Evolutionary conservation across 1,140 invertebrate species (phyloP).

Genomic region (Arion vulgaris): DNA sequence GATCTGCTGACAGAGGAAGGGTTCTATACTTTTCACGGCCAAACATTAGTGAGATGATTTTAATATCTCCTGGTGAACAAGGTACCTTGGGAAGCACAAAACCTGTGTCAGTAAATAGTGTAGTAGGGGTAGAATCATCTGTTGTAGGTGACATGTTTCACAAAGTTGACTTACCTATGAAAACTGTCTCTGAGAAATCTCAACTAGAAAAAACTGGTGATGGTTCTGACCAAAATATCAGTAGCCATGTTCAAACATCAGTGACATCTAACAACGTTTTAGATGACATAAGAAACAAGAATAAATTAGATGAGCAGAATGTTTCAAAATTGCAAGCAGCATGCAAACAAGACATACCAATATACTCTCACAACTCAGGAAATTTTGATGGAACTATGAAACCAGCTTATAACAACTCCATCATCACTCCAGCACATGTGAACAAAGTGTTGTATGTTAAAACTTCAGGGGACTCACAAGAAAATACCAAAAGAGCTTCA

Average conservation of each 20-base stretch:
- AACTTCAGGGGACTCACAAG: background rate
- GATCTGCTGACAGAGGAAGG: background rate
- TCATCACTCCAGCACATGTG: background rate
- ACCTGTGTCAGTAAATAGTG: background rate
- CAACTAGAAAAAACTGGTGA: background rate
- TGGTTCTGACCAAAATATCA: background rate
- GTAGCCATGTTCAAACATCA: background rate
- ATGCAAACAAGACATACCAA: background rate
- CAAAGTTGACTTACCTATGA: background rate
- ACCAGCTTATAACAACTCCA: background rate
- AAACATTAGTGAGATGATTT: background rate
- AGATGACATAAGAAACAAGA: background rate
- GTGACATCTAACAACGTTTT: background rate
- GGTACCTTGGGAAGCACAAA: background rate
- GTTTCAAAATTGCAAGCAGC: background rate
- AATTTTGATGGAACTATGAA: background rate
- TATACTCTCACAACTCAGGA: background rate
- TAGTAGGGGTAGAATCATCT: background rate
- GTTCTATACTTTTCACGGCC: background rate
- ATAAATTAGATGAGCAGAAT: background rate
- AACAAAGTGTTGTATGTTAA: background rate
- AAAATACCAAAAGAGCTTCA: background rate
- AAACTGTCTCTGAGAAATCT: background rate
- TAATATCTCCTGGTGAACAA: background rate
- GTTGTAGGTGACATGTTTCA: background rate